Base-by-base conservation (phyloP, 2,888 invertebrate genomes). In the Scaptomyza flava region DNA sequence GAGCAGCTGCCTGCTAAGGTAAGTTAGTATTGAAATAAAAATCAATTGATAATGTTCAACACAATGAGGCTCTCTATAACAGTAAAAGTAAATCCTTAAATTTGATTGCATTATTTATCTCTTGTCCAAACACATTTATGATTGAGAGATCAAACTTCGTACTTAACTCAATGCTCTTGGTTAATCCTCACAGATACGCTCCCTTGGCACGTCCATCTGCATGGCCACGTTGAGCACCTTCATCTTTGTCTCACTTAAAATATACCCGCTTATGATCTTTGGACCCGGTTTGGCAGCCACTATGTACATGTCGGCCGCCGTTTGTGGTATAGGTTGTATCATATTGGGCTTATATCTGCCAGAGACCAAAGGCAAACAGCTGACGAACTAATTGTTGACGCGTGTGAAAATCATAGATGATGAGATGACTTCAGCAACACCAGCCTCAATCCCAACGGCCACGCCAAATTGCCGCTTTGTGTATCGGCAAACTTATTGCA, bases 301-400 rank as follows among this genome's bases (percentile, higher is more conserved):
- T 9, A 89, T 92, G 87, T 91, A 80, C 65, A 75, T 81, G 23
- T 90, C 89, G 48, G 79, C 81, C 12, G 45, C 70, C 2, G 69
- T 81, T 48, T 84, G 89, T 50, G 57, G 62, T 17, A 51, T 89
- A 6, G 91, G 91, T 36, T 81, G 87, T 17, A 51, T 86, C 34
- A 89, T 90, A 54, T 52, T 90, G 50, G 66, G 86, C 2, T 46
- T 89, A n/a, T 87, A 70, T 69, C 62, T 92, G 46, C 81, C 86
- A 6, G 91, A 91, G 72, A 91, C 91, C 34, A 91, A 91, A 71
- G 90, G 91, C 43, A 89, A 86, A 66, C 77, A 79, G 48, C 60
- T 91, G 64, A 79, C 84, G 63, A 63, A 88, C 60, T 84, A 77
- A 87, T 70, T 62, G 53, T 58, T 56, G 59, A 54, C 60, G 77